phyloP scores from a whole-genome alignment of 2,888 invertebrate species.

The Bedellia somnulentella region DNA sequence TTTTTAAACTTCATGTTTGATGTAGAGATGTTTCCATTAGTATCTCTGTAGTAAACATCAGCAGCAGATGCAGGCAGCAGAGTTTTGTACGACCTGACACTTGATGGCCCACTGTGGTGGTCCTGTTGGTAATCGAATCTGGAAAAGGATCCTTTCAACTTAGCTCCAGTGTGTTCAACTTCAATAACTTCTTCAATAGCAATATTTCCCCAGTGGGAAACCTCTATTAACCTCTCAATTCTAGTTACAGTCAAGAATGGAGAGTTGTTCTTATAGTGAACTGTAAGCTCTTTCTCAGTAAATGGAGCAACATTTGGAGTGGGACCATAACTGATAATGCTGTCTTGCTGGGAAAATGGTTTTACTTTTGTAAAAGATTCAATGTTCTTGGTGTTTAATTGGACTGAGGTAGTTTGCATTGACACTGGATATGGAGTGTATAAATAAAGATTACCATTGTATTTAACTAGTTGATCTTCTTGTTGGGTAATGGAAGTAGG shows the following conservation, averaged over 20 bases:
- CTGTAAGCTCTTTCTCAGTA: slow-evolving; percentile 64
- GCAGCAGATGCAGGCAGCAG: slow-evolving; percentile 83
- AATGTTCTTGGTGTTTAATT: slow-evolving; percentile 75
- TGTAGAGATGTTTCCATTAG: slow-evolving; percentile 98
- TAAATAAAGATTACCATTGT: slow-evolving; percentile 79
- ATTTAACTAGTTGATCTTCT: slow-evolving; percentile 92
- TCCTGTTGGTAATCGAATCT: slow-evolving; percentile 97
- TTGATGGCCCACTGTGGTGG: slow-evolving; percentile 82
- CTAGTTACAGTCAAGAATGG: slow-evolving; percentile 93
- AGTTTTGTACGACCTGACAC: slow-evolving; percentile 90
- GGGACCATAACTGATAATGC: slow-evolving; percentile 85
- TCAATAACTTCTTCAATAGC: slow-evolving; percentile 95
- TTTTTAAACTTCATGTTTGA: slow-evolving; percentile 86
- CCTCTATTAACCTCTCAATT: slow-evolving; percentile 85
- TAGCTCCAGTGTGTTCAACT: slow-evolving; percentile 89
- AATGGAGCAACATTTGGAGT: slow-evolving; percentile 72
- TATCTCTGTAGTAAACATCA: slow-evolving; percentile 95
- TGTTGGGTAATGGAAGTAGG: slow-evolving; percentile 89
- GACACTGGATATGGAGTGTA: slow-evolving; percentile 80
- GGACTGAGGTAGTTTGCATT: slow-evolving; percentile 81
- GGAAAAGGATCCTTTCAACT: slow-evolving; percentile 92
- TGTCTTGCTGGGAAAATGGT: slow-evolving; percentile 78
- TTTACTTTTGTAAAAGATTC: slow-evolving; percentile 82
- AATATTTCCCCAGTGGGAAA: slow-evolving; percentile 99
- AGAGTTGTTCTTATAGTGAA: slow-evolving; percentile 95